Evolutionary conservation across 2,113 vertebrate species (phyloP).

Genomic region (Platichthys flesus): DNA sequence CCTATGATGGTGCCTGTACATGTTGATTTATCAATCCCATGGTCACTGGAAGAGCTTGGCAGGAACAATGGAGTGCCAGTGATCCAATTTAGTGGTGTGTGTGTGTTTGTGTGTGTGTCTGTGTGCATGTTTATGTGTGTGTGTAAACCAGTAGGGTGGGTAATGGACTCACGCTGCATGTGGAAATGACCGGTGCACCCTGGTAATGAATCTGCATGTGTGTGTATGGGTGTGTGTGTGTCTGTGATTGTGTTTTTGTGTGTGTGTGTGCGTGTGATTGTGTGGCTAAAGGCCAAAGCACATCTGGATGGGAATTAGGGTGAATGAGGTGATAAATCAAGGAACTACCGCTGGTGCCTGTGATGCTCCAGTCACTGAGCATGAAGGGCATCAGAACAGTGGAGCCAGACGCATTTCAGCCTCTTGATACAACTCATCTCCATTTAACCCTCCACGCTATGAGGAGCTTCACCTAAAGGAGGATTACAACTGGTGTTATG

Average conservation of each 20-base stretch:
- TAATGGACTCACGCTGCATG: conserved; percentile 66
- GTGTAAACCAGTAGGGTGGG: conserved; percentile 66
- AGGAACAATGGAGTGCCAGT: conserved; percentile 59
- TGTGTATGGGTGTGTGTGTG: conserved; percentile 31
- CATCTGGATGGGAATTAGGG: conserved; percentile 82
- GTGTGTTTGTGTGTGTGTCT: conserved; percentile 47
- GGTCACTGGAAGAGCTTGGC: conserved; percentile 54
- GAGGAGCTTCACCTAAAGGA: background rate
- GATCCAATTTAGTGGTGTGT: conserved; percentile 65
- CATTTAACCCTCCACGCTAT: conserved; percentile 37
- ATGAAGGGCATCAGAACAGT: conserved; percentile 79
- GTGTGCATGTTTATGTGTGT: conserved; percentile 41
- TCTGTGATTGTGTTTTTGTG: conserved; percentile 12
- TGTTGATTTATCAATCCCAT: conserved; percentile 62
- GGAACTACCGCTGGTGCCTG: conserved; percentile 53
- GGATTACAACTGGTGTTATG: background rate
- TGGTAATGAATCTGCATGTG: conserved; percentile 77
- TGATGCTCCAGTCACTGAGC: conserved; percentile 78
- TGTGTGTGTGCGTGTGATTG: conserved; percentile 24
- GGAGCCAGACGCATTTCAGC: conserved; percentile 30
- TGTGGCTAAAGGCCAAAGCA: conserved; percentile 72
- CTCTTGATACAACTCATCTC: conserved; percentile 50
- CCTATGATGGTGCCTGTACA: conserved; percentile 20
- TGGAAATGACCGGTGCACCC: conserved; percentile 63
- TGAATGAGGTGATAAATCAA: conserved; percentile 83